Evolutionary conservation across 2,888 invertebrate genomes (phyloP).

Genomic region (Pterobdella sp.): DNA sequence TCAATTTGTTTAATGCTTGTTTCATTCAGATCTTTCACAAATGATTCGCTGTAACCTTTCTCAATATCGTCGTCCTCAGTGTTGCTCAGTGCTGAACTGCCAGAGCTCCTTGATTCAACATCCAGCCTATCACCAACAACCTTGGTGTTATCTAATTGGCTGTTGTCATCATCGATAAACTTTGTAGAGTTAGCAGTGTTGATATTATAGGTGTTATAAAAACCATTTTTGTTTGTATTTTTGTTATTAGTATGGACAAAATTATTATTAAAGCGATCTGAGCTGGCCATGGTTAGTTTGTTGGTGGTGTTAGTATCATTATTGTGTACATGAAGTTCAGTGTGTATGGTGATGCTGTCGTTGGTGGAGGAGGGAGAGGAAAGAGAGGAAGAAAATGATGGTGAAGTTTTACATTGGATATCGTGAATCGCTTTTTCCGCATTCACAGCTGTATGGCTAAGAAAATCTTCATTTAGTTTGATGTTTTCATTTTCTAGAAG

Average conservation of each 20-base stretch:
- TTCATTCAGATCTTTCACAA: not conserved
- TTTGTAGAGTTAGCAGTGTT: not conserved
- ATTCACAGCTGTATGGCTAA: not conserved
- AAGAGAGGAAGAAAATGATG: not conserved
- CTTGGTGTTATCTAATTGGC: not conserved
- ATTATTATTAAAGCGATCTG: not conserved
- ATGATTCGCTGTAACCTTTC: not conserved
- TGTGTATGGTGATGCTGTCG: slow-evolving; percentile 5
- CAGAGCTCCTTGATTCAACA: too few relatives aligned
- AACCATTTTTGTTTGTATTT: not conserved
- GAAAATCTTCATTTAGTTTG: not conserved
- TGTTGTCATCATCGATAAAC: not conserved
- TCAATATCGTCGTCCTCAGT: not conserved
- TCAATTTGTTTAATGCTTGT: too few relatives aligned
- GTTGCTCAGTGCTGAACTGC: too few relatives aligned
- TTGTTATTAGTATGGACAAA: not conserved
- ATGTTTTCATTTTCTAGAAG: not conserved
- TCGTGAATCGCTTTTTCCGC: not conserved
- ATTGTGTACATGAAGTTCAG: not conserved
- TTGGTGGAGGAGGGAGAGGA: slow-evolving; percentile 5
- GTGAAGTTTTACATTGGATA: not conserved
- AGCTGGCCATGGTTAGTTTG: too few relatives aligned
- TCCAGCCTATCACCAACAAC: not conserved
- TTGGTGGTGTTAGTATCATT: slow-evolving; percentile 5
- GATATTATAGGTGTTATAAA: slow-evolving; percentile 2